These are phyloP conservation scores for Tragelaphus imberbis DNA, from an alignment of 2,113 vertebrate genomes.

Conservation along the genomic window DNA sequence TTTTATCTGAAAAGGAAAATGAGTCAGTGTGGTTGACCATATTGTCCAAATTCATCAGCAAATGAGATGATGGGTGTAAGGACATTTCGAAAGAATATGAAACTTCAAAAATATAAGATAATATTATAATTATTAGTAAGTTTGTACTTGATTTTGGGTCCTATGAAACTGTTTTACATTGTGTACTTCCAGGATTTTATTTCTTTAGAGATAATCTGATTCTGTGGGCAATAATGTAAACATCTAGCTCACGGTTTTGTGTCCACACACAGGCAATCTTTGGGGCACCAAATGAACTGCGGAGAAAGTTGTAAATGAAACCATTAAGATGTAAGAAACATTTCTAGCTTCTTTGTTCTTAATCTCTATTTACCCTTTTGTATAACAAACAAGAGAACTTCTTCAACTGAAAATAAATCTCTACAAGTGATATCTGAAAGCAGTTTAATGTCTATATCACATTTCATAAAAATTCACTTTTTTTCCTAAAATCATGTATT, in stretches of 20 bases:
- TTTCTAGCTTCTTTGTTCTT: not conserved
- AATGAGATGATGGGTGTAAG: not conserved
- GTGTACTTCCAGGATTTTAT: not conserved
- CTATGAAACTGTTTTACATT: not conserved
- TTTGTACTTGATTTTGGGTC: not conserved
- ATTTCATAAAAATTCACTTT: not conserved
- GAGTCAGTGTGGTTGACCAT: not conserved
- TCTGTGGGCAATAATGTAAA: not conserved
- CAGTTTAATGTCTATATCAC: not conserved
- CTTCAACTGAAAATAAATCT: not conserved
- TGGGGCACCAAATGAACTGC: not conserved
- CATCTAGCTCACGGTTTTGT: not conserved
- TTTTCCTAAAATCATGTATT: not conserved
- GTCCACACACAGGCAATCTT: not conserved
- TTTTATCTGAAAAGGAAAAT: not conserved
- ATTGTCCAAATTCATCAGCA: not conserved
- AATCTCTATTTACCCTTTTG: not conserved
- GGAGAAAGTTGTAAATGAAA: not conserved
- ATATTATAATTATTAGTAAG: not conserved
- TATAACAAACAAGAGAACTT: not conserved
- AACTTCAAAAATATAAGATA: not conserved
- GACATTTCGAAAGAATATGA: constrained; percentile 6
- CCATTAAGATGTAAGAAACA: not conserved
- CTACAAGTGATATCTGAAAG: not conserved
- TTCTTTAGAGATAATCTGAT: not conserved